Evolutionary conservation across 2,113 vertebrate genomes (phyloP).

Genomic region (Sula dactylatra): DNA sequence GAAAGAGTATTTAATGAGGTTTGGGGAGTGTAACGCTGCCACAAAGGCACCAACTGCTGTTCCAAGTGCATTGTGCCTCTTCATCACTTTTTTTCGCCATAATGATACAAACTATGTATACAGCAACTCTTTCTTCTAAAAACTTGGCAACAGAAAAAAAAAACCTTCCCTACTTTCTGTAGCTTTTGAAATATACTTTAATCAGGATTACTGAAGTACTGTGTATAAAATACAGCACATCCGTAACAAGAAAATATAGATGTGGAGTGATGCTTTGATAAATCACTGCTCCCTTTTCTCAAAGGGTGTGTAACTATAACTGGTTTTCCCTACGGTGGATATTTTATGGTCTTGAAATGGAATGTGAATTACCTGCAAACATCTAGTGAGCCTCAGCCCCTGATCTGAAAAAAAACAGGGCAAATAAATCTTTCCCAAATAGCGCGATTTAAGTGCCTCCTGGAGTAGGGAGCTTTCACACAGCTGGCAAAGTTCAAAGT

Average conservation of each 20-base stretch:
- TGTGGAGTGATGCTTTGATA: neutral
- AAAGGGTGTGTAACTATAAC: neutral
- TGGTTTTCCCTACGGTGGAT: neutral
- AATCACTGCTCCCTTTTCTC: neutral
- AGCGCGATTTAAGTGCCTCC: neutral
- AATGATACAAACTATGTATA: rapidly evolving
- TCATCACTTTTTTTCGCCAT: rapidly evolving
- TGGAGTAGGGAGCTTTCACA: neutral
- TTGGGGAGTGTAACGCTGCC: neutral
- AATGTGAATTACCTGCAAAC: neutral
- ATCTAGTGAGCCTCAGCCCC: neutral
- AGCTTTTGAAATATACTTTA: neutral
- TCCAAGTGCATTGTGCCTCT: neutral
- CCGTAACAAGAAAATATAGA: rapidly evolving
- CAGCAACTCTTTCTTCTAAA: too few relatives aligned
- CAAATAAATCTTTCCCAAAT: neutral
- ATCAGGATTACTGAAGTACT: too few relatives aligned
- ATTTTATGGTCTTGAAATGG: neutral
- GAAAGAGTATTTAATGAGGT: neutral
- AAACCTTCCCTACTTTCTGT: neutral
- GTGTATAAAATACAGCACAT: neutral
- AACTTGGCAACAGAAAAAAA: neutral
- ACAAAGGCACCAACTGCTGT: neutral
- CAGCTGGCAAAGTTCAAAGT: neutral
- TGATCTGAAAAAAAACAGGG: neutral